Evolutionary conservation across 2,113 vertebrate genomes (phyloP), one percentile per base, ranked within the genome.

Genomic region (Anolis carolinensis): DNA sequence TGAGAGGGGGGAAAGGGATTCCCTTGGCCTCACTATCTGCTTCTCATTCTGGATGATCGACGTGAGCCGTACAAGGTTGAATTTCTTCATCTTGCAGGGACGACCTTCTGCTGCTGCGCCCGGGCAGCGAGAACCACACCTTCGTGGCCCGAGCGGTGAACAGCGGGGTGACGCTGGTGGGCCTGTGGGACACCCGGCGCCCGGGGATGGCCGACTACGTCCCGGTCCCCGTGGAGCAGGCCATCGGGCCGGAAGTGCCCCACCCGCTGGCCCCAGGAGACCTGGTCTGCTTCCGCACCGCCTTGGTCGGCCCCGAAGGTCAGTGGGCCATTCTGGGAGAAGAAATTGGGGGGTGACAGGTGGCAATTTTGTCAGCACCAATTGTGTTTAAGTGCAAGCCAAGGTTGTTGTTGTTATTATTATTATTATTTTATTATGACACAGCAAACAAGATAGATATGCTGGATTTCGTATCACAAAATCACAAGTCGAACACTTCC

Each of bases 211-310:
- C 95, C 0, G 96, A 97, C 48, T 96, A 95, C 25, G 79, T 95
- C 39, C 93, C 96, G 9, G 92, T 97, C 27, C 87, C 94, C 5
- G 95, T 96, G 59, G 92, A 95, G 7, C 89, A 95, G 0, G 95
- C 94, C 86, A 96, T 96, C 16, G 87, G 93, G 70, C 95, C 95
- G 1, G 89, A 95, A 44, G 73, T 87, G 23, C 84, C 86, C 23
- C 79, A 77, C 23, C 68, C 89, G 0, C 81, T 90, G 36, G 92
- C 87, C 23, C 78, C 94, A 0, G 96, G 96, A 20, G 95, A 97
- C 34, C 88, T 96, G n/a, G 89, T 97, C 91, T 97, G 96, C 88
- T 96, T 97, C 93, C 92, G 85, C 82, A 95, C 94, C 1, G 73
- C 93, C 36, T 94, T 97, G 0, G 93, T 95, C 70, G 88, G 70